phyloP scores from a whole-genome alignment of 2,797 vertebrate species.

The Spheniscus humboldti region DNA sequence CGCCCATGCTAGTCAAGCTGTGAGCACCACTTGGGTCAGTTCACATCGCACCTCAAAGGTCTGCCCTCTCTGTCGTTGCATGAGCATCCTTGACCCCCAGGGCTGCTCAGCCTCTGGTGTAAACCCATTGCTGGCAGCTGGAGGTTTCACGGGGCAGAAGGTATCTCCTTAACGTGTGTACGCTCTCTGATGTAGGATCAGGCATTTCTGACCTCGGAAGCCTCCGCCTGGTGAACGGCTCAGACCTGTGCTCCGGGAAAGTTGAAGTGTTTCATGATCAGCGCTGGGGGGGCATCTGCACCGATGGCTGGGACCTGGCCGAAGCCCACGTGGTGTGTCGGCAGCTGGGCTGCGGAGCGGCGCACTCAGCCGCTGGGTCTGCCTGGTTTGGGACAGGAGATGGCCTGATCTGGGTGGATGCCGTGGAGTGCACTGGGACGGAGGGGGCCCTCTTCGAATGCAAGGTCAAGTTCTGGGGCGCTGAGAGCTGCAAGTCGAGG shows the following conservation, averaged over 20 bases:
- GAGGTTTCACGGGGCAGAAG: background rate
- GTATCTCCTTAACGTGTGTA: background rate
- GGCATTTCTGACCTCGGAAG: background rate
- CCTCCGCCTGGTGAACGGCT: background rate
- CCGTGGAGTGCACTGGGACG: background rate
- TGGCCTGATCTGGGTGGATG: constrained; percentile 2
- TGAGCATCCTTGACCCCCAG: background rate
- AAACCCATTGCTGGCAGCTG: background rate
- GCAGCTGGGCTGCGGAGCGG: background rate
- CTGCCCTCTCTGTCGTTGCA: rapidly evolving
- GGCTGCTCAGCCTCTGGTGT: background rate
- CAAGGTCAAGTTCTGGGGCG: background rate
- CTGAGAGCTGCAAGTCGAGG: background rate
- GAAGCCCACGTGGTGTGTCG: background rate
- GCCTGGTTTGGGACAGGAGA: background rate
- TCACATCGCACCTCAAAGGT: background rate
- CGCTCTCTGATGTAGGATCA: background rate
- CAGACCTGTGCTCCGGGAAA: background rate
- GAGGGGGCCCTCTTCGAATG: constrained; percentile 33
- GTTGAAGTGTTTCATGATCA: background rate
- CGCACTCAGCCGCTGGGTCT: rapidly evolving
- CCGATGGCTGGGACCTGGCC: background rate
- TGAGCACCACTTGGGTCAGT: background rate
- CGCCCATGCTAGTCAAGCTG: background rate
- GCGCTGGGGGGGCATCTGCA: background rate